Percentiles rank a stretch among this genome's conserved stretches.
Conservation (phyloP, 1,140 invertebrate species). For the Leptoteleia sp. region DNA sequence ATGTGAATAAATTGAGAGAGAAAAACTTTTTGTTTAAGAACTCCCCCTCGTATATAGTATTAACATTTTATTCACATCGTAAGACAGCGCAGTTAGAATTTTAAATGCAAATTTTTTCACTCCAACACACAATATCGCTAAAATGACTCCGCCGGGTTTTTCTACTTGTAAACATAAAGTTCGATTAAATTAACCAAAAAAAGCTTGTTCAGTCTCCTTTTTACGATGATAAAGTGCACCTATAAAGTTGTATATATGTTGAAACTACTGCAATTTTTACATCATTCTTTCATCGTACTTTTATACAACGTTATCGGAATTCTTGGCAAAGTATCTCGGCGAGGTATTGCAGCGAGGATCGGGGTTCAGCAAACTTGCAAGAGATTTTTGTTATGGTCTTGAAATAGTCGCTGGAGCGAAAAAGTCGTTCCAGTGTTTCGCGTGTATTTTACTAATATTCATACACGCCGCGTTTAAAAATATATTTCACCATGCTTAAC, state of each 20-base stretch:
- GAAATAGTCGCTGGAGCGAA: constrained; percentile 47
- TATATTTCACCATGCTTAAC: too few species aligned
- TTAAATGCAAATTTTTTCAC: too few species aligned
- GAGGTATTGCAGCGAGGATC: constrained; percentile 40
- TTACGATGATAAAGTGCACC: constrained; percentile 32
- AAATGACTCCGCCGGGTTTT: constrained; percentile 4
- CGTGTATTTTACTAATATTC: constrained; percentile 39
- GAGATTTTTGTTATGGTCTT: constrained; percentile 58
- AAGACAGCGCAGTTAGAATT: too few species aligned
- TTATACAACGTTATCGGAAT: constrained; percentile 50
- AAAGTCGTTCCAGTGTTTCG: constrained; percentile 51
- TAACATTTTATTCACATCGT: too few species aligned
- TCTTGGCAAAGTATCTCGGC: constrained; percentile 43
- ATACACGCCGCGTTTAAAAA: too few species aligned
- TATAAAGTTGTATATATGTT: constrained; percentile 44
- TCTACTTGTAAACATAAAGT: constrained; percentile 20
- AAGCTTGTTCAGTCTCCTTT: constrained; percentile 24
- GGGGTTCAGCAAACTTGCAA: constrained; percentile 40
- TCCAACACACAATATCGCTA: background rate
- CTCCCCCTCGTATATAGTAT: too few species aligned
- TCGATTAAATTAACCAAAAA: constrained; percentile 27
- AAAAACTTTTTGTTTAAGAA: background rate
- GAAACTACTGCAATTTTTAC: constrained; percentile 52
- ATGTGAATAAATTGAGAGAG: too few species aligned
- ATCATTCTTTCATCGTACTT: constrained; percentile 50